Evolutionary conservation across 2,113 vertebrate species (phyloP).

Genomic region (Synodontis membranacea): DNA sequence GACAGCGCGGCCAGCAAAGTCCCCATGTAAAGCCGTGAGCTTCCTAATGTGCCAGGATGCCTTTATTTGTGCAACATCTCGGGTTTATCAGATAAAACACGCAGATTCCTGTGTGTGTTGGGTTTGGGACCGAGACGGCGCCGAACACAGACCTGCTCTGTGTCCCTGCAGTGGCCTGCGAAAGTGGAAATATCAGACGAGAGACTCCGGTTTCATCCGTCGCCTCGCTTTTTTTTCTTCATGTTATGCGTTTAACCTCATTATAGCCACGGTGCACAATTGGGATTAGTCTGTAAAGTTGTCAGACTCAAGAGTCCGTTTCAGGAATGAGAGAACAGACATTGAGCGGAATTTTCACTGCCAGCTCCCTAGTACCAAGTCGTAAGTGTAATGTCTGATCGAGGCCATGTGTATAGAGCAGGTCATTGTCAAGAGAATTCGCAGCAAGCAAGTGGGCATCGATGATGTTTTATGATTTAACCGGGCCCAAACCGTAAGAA

Average conservation of each 20-base stretch:
- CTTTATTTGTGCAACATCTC: conserved; percentile 39
- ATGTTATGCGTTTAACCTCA: neutral
- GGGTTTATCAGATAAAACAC: conserved; percentile 43
- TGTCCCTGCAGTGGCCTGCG: neutral
- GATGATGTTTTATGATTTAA: no score
- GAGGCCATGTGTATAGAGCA: no score
- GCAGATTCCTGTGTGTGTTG: conserved; percentile 25
- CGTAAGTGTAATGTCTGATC: no score
- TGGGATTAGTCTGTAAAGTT: neutral
- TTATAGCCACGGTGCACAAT: neutral
- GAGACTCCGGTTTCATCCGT: neutral
- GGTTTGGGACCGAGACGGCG: neutral
- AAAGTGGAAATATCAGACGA: neutral
- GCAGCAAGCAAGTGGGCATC: no score
- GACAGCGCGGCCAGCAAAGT: conserved; percentile 30
- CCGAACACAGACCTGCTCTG: conserved; percentile 32
- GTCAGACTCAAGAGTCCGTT: neutral
- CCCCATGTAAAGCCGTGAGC: neutral
- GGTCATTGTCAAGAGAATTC: no score
- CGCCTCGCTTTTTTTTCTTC: neutral
- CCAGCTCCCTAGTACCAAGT: no score
- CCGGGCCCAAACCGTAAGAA: no score
- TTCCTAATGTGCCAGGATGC: conserved; percentile 12
- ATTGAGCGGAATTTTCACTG: no score
- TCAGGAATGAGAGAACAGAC: no score